A percentile compares a stretch with the other conserved stretches of the same genome.
Evolutionary conservation across 2,113 vertebrate genomes (phyloP).

Genomic region (Myotis davidii): DNA sequence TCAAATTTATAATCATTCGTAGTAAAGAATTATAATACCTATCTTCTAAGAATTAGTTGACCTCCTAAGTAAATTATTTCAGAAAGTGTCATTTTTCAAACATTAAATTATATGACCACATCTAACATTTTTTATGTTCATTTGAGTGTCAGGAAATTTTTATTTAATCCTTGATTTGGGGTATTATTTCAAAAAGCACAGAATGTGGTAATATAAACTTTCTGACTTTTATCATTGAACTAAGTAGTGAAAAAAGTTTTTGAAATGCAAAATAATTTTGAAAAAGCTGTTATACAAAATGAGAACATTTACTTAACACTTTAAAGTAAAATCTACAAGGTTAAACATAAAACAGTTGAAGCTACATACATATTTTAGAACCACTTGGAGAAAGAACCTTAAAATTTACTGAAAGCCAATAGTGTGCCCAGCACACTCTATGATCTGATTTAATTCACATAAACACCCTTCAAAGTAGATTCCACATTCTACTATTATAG

Average conservation of each 20-base stretch:
- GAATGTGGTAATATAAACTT: conserved; percentile 27
- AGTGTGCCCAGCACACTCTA: not conserved
- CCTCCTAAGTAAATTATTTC: conserved; percentile 46
- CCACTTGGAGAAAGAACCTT: conserved; percentile 35
- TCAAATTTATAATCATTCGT: conserved; percentile 53
- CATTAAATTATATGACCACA: conserved; percentile 56
- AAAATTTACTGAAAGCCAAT: conserved; percentile 50
- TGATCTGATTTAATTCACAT: not conserved
- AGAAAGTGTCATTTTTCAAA: conserved; percentile 46
- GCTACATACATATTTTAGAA: conserved; percentile 39
- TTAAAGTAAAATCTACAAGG: conserved; percentile 38
- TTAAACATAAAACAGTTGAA: conserved; percentile 54
- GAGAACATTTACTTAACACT: conserved; percentile 55
- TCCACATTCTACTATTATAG: not conserved
- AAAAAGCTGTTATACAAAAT: conserved; percentile 64
- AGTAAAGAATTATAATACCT: conserved; percentile 14
- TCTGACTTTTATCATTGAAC: conserved; percentile 48
- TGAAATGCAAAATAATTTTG: conserved; percentile 73
- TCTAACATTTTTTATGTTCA: conserved; percentile 48
- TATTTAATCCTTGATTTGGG: conserved; percentile 46
- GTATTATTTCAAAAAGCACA: conserved; percentile 45
- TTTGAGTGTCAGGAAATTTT: conserved; percentile 36
- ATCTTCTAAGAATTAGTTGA: conserved; percentile 34
- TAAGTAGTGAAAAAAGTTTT: conserved; percentile 59
- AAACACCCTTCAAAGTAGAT: not conserved